These are phyloP conservation scores for Drosophila jambulina DNA, from an alignment of 1,140 invertebrate genomes.

Conservation along the genomic window DNA sequence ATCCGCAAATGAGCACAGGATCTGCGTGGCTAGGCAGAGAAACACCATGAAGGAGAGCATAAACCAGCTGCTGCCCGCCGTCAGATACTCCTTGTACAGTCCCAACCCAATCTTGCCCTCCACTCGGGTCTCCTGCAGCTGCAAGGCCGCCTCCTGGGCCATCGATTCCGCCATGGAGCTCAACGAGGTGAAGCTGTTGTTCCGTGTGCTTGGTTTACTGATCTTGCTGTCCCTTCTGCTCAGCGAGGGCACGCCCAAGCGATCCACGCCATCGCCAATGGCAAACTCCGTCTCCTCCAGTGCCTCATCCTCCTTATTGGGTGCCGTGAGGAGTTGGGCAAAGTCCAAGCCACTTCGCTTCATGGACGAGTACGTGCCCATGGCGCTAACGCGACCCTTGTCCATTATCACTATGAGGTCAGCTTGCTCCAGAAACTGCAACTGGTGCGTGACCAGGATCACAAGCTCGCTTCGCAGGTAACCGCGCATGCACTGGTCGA, in stretches of 20 bases:
- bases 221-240: constrained; percentile 56
- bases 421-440: constrained; percentile 91
- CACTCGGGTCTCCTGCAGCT: constrained; percentile 51
- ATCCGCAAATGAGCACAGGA: constrained; percentile 55
- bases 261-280: constrained; percentile 54
- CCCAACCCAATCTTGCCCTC: constrained; percentile 63
- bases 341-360: constrained; percentile 88
- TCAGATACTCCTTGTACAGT: constrained; percentile 66
- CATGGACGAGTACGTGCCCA: constrained; percentile 89
- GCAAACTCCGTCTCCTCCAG: constrained; percentile 32
- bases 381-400: constrained; percentile 87
- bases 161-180: constrained; percentile 62
- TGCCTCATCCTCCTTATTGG: constrained; percentile 52
- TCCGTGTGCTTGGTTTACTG: constrained; percentile 37
- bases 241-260: constrained; percentile 48
- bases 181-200: constrained; percentile 62
- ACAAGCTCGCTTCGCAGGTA: constrained; percentile 86
- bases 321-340: constrained; percentile 82
- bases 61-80: constrained; percentile 59
- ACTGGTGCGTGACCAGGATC: constrained; percentile 93
- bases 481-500: constrained; percentile 89
- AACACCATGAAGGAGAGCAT: constrained; percentile 61
- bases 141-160: constrained; percentile 43
- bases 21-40: constrained; percentile 64
- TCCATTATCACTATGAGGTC: constrained; percentile 90